Percentiles rank a stretch among this genome's conserved stretches.
Conservation (phyloP, 1,140 invertebrate species). For the Dysdera silvatica region DNA sequence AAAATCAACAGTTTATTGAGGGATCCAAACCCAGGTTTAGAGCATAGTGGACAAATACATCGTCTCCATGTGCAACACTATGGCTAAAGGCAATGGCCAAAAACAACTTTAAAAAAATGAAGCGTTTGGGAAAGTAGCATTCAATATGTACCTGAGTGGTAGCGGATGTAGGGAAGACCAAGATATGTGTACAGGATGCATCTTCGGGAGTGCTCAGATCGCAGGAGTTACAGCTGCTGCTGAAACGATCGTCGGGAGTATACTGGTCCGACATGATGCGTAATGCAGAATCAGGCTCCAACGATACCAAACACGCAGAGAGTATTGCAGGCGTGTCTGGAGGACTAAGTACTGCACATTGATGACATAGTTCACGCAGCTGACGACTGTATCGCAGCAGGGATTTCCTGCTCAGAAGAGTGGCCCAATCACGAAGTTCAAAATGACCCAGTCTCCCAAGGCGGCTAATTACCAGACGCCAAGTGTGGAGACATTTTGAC, state of each 20-base stretch:
- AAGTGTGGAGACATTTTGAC: conserved; percentile 74
- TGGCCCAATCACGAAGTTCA: conserved; percentile 93
- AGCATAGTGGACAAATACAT: too few species aligned
- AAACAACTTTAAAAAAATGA: too few species aligned
- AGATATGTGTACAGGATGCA: conserved; percentile 93
- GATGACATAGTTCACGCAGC: conserved; percentile 80
- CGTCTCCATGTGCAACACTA: too few species aligned
- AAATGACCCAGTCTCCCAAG: conserved; percentile 94
- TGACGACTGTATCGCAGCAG: conserved; percentile 75
- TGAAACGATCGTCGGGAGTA: conserved; percentile 72
- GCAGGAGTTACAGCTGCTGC: conserved; percentile 50
- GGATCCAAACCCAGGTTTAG: too few species aligned
- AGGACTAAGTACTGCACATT: conserved; percentile 74
- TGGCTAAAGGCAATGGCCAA: too few species aligned
- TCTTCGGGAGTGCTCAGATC: conserved; percentile 78
- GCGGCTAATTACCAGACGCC: conserved; percentile 90
- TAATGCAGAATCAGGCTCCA: conserved; percentile 88
- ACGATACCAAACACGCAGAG: conserved; percentile 91
- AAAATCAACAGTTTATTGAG: too few species aligned
- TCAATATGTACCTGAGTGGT: conserved; percentile 90
- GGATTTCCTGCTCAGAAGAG: conserved; percentile 82
- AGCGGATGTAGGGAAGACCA: conserved; percentile 96
- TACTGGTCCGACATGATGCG: conserved; percentile 88
- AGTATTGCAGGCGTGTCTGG: conserved; percentile 77
- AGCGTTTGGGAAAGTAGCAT: too few species aligned